These are phyloP conservation scores for Carapus acus DNA, from an alignment of 2,797 vertebrate species.

Conservation along the genomic window DNA sequence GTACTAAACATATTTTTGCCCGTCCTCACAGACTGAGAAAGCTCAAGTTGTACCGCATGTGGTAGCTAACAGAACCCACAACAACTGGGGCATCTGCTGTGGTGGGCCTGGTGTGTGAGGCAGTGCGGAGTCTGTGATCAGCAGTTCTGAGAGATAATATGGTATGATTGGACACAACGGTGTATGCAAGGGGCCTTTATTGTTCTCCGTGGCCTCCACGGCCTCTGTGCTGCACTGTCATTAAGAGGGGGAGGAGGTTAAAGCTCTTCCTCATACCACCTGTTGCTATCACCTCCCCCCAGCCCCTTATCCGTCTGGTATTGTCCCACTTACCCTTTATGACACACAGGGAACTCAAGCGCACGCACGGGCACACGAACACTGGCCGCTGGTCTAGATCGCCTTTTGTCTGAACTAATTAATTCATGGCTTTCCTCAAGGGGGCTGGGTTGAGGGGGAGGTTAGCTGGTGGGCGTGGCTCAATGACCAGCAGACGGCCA, in stretches of 20 bases:
- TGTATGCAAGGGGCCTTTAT: conserved; percentile 44
- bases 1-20: no score
- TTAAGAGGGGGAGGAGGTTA: conserved; percentile 47
- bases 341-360: conserved; percentile 19
- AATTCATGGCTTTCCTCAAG: conserved; percentile 64
- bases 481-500: conserved; percentile 52
- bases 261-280: conserved; percentile 69
- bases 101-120: conserved; percentile 22
- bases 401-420: conserved; percentile 40
- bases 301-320: conserved; percentile 37
- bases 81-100: conserved; percentile 1
- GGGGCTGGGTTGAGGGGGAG: no score
- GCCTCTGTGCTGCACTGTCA: conserved; percentile 41
- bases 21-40: background rate
- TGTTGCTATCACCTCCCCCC: conserved; percentile 63
- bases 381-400: conserved; percentile 28
- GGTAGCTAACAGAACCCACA: background rate
- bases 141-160: conserved; percentile 43
- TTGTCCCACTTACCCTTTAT: conserved; percentile 51
- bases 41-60: background rate
- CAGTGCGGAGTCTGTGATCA: conserved; percentile 32
- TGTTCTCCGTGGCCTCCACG: conserved; percentile 54
- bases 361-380: conserved; percentile 17
- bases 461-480: conserved; percentile 55
- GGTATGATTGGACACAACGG: conserved; percentile 48